Evolutionary conservation across 2,797 vertebrate genomes (phyloP), one percentile per base, ranked within the genome.

Genomic region (Thaleichthys pacificus): DNA sequence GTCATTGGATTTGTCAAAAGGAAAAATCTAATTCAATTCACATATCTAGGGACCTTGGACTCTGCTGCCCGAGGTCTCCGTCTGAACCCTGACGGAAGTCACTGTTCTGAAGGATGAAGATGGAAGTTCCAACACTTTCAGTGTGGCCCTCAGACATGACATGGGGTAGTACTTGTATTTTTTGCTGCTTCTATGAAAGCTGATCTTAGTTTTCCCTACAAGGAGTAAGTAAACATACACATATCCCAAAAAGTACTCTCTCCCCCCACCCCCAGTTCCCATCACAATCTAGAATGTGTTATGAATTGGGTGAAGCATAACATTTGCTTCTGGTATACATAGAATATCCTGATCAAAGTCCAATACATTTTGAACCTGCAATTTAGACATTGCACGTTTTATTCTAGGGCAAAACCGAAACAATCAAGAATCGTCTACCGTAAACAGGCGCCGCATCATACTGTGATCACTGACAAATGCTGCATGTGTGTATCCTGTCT

Each of bases 41-140:
- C 94, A 91, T 93, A 85, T 95, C 85, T 93, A 95, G 94, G 94
- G 91, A 93, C 92, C 92, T 93, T 92, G 93, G 92, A 93, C 91
- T 92, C 91, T 85, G 92, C 91, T 93, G 92, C 89, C 92, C 85
- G 92, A 93, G 88, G 93, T 93, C 91, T 92, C 87, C 92, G 81
- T 89, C 93, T 91, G 91, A 92, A 92, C 88, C 92, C 92, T 87
- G 93, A 91, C 89, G 89, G 91, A 91, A 86, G 90, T 93, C 80
- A 62, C 86, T 91, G 89, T 92, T 89, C 91, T 91, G 90, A 93
- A 89, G 93, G 89, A 93, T 35, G 93, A 95, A 92, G 94, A 94
- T 63, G 83, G 92, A 91, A 91, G 91, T 92, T 83, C 85, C 90
- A 83, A 85, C 90, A 90, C 89, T 86, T 89, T 87, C 77, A 91